phyloP scores from a whole-genome alignment of 2,113 vertebrate species.

The Agapornis roseicollis region DNA sequence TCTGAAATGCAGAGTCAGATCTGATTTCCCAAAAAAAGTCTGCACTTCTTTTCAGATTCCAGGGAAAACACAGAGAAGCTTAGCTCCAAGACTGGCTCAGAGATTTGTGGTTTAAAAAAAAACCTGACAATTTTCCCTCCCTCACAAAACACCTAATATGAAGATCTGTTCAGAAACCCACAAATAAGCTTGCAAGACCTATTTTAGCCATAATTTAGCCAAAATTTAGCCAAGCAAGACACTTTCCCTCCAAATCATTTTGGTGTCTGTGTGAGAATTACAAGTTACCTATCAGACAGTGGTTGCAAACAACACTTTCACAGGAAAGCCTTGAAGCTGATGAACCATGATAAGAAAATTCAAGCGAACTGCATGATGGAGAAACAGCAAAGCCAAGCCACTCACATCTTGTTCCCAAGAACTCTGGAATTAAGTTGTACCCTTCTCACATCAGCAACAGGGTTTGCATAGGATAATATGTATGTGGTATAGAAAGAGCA shows the following conservation, averaged over 20 bases:
- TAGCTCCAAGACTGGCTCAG: neutral
- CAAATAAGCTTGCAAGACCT: neutral
- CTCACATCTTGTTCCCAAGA: slow-evolving; percentile 45
- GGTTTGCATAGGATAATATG: neutral
- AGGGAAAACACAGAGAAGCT: neutral
- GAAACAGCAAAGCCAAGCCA: neutral
- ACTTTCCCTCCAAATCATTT: neutral
- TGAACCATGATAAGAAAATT: slow-evolving; percentile 56
- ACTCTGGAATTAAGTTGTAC: neutral
- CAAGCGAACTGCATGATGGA: neutral
- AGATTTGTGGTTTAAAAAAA: neutral
- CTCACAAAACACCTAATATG: neutral
- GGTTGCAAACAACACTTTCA: slow-evolving; percentile 3
- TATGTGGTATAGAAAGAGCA: neutral
- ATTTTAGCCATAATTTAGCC: neutral
- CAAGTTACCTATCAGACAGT: neutral
- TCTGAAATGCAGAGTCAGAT: neutral
- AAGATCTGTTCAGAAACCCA: neutral
- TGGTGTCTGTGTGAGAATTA: neutral
- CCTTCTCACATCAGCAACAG: neutral
- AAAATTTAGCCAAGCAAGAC: neutral
- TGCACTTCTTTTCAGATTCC: neutral
- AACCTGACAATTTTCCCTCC: neutral
- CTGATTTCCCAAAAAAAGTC: neutral
- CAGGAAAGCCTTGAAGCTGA: slow-evolving; percentile 35